Evolutionary conservation across 1,140 invertebrate genomes (phyloP), one percentile per base, ranked within the genome.

Genomic region (Ditylenchus dipsaci): DNA sequence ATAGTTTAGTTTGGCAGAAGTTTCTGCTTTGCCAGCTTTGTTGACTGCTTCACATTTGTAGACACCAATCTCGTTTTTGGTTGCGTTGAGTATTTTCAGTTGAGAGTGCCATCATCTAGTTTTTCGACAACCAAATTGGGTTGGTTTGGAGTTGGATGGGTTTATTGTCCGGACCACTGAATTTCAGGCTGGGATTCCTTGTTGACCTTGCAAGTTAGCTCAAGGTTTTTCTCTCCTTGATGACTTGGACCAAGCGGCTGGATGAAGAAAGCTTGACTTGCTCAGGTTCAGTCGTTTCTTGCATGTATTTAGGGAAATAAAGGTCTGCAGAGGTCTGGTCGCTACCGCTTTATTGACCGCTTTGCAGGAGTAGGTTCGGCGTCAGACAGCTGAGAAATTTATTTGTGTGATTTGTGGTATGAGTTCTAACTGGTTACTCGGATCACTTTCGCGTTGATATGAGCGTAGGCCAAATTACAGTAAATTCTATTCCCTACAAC

Each of bases 301-400:
- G 49, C n/a, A 49, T 65, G 30, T 79, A 68, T 33, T 81, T 71
- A 19, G 77, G 73, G 64, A 82, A 76, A 43, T 81, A 82, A 26
- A 80, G 56, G 15, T 69, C 68, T 42, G 74, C 78, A 19, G n/a
- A 45, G 17, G 75, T 75, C 47, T 78, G 47, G 47, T 78, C 75
- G 30, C 57, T 65, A 42, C 74, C 77, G 67, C 74, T 59, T 76
- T 79, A 66, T 79, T 80, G 26, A 68, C 58, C 38, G 74, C 76
- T 69, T 74, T 45, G 63, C 72, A 71, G 63, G 78, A 64, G 61
- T 76, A 68, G 58, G 66, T 45, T 91, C 91, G 76, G 90, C 90
- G 81, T 93, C 91, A 67, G 71, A 73, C 23, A 38, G 69, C 38
- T 38, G 33, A 38, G 33, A 38, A 38, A 38, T 38, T 3, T 11